Base-by-base conservation (phyloP, 2,888 invertebrate genomes). In the Bembecia ichneumoniformis region DNA sequence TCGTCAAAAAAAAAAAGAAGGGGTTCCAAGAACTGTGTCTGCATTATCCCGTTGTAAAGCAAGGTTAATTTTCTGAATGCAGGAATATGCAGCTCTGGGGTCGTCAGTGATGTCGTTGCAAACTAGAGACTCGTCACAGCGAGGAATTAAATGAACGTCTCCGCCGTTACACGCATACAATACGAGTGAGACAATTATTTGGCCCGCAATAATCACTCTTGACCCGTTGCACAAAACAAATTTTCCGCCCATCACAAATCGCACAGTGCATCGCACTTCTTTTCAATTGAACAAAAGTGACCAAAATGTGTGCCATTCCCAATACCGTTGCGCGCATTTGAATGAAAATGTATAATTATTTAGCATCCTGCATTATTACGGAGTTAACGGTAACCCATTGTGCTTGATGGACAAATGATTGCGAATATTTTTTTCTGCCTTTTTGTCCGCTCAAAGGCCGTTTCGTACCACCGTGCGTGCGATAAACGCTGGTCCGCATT, bases 341-440 rank as follows among this genome's bases (percentile, higher is more conserved):
- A 66, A 73, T 75, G 75, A 68, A 71, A 76, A 78, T 74, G 72
- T 78, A 68, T 79, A 78, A 82, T 82, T 81, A 82, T 81, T 76
- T 72, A 66, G 67, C 76, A 74, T 78, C 73, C 78, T 78, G 76
- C 73, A 70, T 73, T 69, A 74, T 74, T 68, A 61, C 62, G 62
- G 54, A 58, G 69, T 58, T 80, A 78, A 77, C 82, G 76, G 78
- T 72, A 57, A 54, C 53, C 67, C 76, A 80, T 82, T 82, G 81
- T 82, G 66, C 60, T 64, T 78, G 79, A 79, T 77, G 80, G 74
- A 74, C 76, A 80, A 81, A 82, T 81, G 79, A 81, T 81, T 82
- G 78, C 74, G 62, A 60, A 59, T 67, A 69, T 72, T 69, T 72
- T 68, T 58, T 55, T 50, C 53, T 59, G 20, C 3, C 40, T 40